Conservation (phyloP, 2,113 vertebrate genomes). For the Mobula hypostoma region DNA sequence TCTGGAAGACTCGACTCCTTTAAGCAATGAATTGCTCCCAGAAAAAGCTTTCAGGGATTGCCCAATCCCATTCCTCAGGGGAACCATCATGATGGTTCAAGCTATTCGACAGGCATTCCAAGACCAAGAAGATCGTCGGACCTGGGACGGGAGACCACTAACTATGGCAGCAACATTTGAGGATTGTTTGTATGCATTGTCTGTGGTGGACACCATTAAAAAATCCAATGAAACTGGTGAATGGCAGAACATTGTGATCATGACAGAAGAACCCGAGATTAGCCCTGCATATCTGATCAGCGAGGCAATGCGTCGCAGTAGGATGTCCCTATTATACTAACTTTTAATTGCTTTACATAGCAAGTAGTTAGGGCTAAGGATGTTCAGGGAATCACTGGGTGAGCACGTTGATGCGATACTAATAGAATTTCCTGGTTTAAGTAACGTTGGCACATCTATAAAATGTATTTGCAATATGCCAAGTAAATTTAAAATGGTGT, state of each 20-base stretch:
- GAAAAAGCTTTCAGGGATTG: slow-evolving; percentile 96
- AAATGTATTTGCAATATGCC: not conserved
- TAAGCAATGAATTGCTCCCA: slow-evolving; percentile 79
- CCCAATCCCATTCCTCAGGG: slow-evolving; percentile 83
- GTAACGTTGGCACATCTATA: slow-evolving; percentile 8
- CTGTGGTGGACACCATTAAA: slow-evolving; percentile 96
- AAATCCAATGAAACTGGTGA: slow-evolving; percentile 89
- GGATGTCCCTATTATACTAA: slow-evolving; percentile 95
- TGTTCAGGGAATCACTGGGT: not conserved
- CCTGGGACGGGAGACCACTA: slow-evolving; percentile 88
- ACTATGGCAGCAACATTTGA: slow-evolving; percentile 98
- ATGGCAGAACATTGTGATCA: slow-evolving; percentile 93
- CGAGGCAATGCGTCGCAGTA: slow-evolving; percentile 90
- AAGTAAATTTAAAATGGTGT: not conserved
- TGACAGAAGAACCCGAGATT: slow-evolving; percentile 92
- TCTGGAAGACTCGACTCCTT: slow-evolving; percentile 76
- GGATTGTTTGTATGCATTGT: slow-evolving; percentile 90
- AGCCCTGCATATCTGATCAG: slow-evolving; percentile 93
- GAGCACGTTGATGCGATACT: too few relatives aligned
- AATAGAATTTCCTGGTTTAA: not conserved
- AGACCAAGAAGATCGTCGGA: slow-evolving; percentile 89
- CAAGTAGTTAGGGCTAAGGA: not conserved
- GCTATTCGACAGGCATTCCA: slow-evolving; percentile 89
- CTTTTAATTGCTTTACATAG: slow-evolving; percentile 21
- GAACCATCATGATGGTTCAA: slow-evolving; percentile 94